These are phyloP conservation scores for Stictocephala bisonia DNA, from an alignment of 2,888 invertebrate genomes.

Conservation along the genomic window DNA sequence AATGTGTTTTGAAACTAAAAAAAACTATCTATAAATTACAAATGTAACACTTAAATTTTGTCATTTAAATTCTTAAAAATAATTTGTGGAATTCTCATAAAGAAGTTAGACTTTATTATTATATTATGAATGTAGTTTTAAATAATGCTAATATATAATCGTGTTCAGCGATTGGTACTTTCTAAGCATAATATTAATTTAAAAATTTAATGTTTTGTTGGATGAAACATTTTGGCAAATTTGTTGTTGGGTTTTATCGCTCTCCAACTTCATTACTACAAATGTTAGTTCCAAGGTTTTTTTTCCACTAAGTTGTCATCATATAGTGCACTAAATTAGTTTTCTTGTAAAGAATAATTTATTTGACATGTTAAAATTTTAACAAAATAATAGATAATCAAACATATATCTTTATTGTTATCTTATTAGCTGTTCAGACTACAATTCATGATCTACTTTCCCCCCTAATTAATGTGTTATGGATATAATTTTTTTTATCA, in stretches of 20 bases:
- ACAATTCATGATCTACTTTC: conserved; percentile 33
- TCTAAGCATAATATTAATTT: conserved; percentile 41
- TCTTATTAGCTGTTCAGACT: conserved; percentile 37
- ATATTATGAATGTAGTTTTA: conserved; percentile 47
- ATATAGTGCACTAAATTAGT: neutral
- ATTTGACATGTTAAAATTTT: conserved; percentile 27
- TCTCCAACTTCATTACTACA: conserved; percentile 29
- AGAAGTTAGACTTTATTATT: conserved; percentile 39
- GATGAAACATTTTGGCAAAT: conserved; percentile 15
- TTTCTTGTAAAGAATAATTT: conserved; percentile 19
- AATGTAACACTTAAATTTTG: neutral
- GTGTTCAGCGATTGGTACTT: conserved; percentile 31
- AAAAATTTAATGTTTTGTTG: conserved; percentile 6
- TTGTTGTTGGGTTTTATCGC: conserved; percentile 19
- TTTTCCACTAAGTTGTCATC: neutral
- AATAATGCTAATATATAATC: conserved; percentile 40
- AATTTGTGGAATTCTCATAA: conserved; percentile 45
- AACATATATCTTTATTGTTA: conserved; percentile 36
- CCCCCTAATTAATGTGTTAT: conserved; percentile 39
- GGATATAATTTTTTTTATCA: conserved; percentile 38
- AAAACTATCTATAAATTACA: too few relatives aligned
- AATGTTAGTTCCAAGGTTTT: neutral
- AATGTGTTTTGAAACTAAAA: too few relatives aligned
- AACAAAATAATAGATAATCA: conserved; percentile 29
- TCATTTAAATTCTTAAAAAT: neutral